Evolutionary conservation across 1,140 invertebrate species (phyloP).

Genomic region (Aphaenogaster floridana): DNA sequence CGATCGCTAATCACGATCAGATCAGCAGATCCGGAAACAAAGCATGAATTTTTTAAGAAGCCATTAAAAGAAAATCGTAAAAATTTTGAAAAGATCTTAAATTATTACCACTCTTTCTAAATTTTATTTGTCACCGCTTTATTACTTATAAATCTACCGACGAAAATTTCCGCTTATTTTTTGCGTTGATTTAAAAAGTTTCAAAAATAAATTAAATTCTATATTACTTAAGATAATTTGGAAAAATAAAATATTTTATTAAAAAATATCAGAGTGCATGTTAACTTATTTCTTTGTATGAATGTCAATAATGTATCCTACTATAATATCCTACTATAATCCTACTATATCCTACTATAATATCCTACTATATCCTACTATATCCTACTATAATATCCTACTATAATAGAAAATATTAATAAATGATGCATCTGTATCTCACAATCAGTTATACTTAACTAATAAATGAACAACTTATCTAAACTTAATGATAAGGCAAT

Average conservation of each 20-base stretch:
- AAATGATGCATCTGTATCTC: background rate
- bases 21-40: conserved; percentile 21
- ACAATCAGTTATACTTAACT: background rate
- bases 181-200: background rate
- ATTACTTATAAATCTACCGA: background rate
- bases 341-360: background rate
- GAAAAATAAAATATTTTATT: background rate
- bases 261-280: background rate
- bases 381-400: background rate
- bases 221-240: background rate
- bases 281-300: background rate
- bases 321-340: background rate
- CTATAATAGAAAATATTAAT: background rate
- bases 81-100: background rate
- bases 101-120: background rate
- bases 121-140: background rate
- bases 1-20: background rate
- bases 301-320: background rate
- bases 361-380: no score
- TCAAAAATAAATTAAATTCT: background rate
- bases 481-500: no score
- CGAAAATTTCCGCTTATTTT: background rate
- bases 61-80: background rate
- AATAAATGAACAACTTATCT: no score
- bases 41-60: background rate